phyloP scores from a whole-genome alignment of 2,113 vertebrate genomes.

The Bufo gargarizans region DNA sequence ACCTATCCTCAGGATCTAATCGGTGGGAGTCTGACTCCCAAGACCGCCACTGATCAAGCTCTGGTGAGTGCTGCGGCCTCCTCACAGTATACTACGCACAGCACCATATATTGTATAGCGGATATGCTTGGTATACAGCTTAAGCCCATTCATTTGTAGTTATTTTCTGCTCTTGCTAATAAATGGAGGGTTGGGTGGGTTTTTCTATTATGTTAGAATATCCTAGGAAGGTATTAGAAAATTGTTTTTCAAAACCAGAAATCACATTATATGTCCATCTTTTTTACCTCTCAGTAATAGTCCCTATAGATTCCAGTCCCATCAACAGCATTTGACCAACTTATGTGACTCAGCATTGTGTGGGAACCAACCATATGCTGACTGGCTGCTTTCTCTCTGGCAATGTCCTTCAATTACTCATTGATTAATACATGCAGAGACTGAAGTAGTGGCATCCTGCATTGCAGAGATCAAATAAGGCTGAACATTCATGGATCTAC shows the following conservation, averaged over 20 bases:
- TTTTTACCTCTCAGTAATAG: not conserved
- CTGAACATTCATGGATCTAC: slow-evolving; percentile 15
- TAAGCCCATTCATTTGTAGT: too few species aligned
- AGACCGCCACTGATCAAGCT: too few species aligned
- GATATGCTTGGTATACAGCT: too few species aligned
- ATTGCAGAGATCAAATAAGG: slow-evolving; percentile 21
- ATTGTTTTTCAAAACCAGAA: not conserved
- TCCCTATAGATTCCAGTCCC: not conserved
- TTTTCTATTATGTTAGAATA: not conserved
- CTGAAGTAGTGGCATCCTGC: slow-evolving; percentile 17
- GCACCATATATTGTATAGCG: too few species aligned
- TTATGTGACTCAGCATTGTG: slow-evolving; percentile 13
- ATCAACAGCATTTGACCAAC: not conserved
- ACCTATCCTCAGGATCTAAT: too few species aligned
- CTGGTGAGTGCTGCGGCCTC: too few species aligned
- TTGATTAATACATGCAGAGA: slow-evolving; percentile 27
- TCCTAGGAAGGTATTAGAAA: not conserved
- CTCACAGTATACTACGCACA: too few species aligned
- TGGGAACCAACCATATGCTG: not conserved
- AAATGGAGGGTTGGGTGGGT: too few species aligned
- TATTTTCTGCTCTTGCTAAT: not conserved
- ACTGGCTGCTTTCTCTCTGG: not conserved
- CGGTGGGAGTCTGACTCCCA: too few species aligned
- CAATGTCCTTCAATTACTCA: slow-evolving; percentile 1
- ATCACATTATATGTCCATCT: not conserved